Evolutionary conservation across 2,113 vertebrate genomes (phyloP), one percentile per base, ranked within the genome.

Genomic region (Pitta sordida): DNA sequence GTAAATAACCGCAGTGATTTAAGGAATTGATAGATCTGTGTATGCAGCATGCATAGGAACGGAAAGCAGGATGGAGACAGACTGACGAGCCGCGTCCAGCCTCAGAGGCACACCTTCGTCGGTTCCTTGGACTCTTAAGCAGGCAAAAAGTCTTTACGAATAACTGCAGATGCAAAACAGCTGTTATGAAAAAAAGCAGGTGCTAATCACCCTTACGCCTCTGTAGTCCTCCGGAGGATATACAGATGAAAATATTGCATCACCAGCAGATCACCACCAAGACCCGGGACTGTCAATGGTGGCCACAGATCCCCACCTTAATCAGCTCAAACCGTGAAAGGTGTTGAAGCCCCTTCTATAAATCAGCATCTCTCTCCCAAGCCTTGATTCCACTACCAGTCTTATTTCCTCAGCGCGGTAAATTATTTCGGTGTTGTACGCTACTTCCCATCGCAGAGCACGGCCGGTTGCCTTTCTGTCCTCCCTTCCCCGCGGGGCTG

Each of bases 1-100:
- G 13, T 46, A 55, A 87, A 56, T 14, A 80, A 83, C 14, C 2
- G 2, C 29, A 20, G 60, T 26, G 39, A n/a, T 59, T 86, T 46
- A n/a, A 52, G 51, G 39, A 51, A 37, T 5, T 37, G 27, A n/a
- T 1, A 49, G 15, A 6, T 15, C 5, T 1, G 14, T 3, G 3
- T 24, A 13, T 11, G 29, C 36, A 48, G 39, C 2, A 19, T 4
- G 52, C 13, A 17, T 12, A 10, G 52, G 49, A 67, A 43, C 53
- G 9, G 2, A 36, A 43, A 24, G 7, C 5, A 14, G 17, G 37
- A 65, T 29, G 34, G 87, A 51, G 24, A 8, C 32, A 23, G 76
- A 11, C 29, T 1, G 32, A 36, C 11, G 29, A 44, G n/a, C 16
- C 12, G 22, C 19, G 49, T 76, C n/a, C 71, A 36, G 48, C 32